These are phyloP conservation scores for Frieseomelitta varia DNA, from an alignment of 1,140 invertebrate species.

Conservation along the genomic window DNA sequence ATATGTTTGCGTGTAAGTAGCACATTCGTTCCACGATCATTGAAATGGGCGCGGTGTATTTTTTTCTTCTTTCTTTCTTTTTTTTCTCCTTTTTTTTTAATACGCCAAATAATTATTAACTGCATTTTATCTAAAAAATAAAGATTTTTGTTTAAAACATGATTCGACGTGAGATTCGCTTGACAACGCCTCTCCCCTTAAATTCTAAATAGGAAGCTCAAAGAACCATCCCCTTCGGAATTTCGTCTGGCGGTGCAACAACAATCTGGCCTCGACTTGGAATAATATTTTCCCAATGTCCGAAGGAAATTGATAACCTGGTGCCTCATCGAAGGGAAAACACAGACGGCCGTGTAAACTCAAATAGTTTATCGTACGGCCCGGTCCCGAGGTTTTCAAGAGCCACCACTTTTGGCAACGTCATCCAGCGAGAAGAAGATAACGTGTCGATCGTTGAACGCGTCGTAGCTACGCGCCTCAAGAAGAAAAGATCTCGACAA, in stretches of 20 bases:
- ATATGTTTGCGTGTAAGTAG: too few relatives aligned
- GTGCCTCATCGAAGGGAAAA: slow-evolving; percentile 45
- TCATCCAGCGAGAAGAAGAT: slow-evolving; percentile 16
- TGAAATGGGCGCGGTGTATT: too few relatives aligned
- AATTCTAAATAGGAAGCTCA: not conserved
- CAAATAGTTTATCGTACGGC: slow-evolving; percentile 34
- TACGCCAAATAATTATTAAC: too few relatives aligned
- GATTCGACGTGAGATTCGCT: not conserved
- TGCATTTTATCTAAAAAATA: not conserved
- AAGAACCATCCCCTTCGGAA: slow-evolving; percentile 22
- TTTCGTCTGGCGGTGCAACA: slow-evolving; percentile 18
- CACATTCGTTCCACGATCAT: too few relatives aligned
- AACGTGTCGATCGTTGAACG: not conserved
- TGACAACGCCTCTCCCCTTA: not conserved
- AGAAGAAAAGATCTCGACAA: not conserved
- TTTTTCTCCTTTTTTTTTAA: too few relatives aligned
- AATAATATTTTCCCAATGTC: slow-evolving; percentile 62
- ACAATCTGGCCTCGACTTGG: slow-evolving; percentile 43
- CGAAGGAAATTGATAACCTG: slow-evolving; percentile 53
- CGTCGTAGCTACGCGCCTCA: too few relatives aligned
- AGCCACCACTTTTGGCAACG: slow-evolving; percentile 33
- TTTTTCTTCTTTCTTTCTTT: too few relatives aligned
- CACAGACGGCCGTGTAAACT: slow-evolving; percentile 51
- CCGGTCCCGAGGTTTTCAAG: not conserved
- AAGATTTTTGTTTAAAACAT: not conserved